Conservation (phyloP, 1,140 invertebrate genomes). For the Diabrotica virgifera region DNA sequence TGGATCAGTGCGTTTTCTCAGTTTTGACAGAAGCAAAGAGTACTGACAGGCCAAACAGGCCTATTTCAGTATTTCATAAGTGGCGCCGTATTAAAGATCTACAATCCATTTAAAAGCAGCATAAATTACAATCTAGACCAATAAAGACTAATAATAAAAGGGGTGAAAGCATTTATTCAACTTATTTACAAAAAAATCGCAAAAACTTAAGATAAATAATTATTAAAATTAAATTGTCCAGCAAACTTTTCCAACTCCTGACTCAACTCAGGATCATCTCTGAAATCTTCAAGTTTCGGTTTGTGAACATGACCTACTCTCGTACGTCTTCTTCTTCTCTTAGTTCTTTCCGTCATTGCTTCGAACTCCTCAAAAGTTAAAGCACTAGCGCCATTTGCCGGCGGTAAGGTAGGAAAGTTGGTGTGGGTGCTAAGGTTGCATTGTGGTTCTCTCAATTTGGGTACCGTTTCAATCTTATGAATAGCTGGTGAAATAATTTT, state of each 20-base stretch:
- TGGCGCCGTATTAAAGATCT: too few species aligned
- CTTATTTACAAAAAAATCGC: too few species aligned
- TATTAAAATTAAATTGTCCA: conserved; percentile 28
- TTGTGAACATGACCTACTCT: conserved; percentile 14
- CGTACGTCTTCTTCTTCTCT: conserved; percentile 14
- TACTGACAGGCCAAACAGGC: too few species aligned
- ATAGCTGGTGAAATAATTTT: conserved; percentile 27
- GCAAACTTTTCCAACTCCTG: conserved; percentile 44
- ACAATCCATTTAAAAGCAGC: too few species aligned
- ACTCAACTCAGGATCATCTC: conserved; percentile 45
- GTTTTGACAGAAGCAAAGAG: too few species aligned
- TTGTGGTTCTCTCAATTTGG: conserved; percentile 26
- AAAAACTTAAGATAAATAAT: conserved; percentile 10
- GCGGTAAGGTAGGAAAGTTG: not conserved
- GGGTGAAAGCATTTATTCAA: too few species aligned
- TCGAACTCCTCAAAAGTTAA: conserved; percentile 12
- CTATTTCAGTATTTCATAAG: too few species aligned
- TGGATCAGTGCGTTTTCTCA: too few species aligned
- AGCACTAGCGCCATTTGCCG: not conserved
- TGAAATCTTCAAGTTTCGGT: conserved; percentile 34
- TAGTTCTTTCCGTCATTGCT: conserved; percentile 6
- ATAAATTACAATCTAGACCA: too few species aligned
- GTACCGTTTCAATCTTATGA: conserved; percentile 19
- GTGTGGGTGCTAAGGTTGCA: conserved; percentile 33
- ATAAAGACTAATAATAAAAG: too few species aligned